Conservation (phyloP, 2,888 invertebrate species). For the Phania funesta region DNA sequence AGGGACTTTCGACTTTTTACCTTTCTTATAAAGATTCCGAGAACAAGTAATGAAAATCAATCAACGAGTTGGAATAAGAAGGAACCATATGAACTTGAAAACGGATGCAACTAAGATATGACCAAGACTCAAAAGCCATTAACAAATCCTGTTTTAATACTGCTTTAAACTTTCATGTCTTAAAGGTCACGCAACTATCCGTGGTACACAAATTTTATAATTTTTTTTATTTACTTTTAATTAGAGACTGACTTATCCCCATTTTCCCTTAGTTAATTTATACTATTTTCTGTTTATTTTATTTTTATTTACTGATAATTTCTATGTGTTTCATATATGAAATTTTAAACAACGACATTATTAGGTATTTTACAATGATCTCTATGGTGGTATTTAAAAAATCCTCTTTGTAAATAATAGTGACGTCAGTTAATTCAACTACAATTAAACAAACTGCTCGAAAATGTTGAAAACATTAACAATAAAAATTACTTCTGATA, state of each 20-base stretch:
- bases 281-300: slow-evolving; percentile 5
- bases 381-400: slow-evolving; percentile 29
- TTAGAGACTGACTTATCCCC: not conserved
- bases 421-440: slow-evolving; percentile 25
- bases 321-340: slow-evolving; percentile 18
- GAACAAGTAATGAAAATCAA: too few relatives aligned
- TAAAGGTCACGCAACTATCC: too few relatives aligned
- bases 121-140: too few relatives aligned
- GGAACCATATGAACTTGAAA: too few relatives aligned
- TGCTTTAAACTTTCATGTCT: too few relatives aligned
- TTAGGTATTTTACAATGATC: slow-evolving; percentile 18
- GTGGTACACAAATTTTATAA: too few relatives aligned
- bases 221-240: too few relatives aligned
- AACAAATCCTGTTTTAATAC: too few relatives aligned
- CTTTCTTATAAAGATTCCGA: too few relatives aligned
- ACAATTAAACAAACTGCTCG: slow-evolving; percentile 23
- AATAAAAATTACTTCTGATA: slow-evolving; percentile 44
- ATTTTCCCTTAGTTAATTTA: slow-evolving; percentile 34
- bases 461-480: slow-evolving; percentile 27
- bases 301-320: slow-evolving; percentile 53
- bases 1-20: too few relatives aligned
- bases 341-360: slow-evolving; percentile 11
- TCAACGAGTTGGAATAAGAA: too few relatives aligned
- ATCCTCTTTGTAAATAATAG: slow-evolving; percentile 5
- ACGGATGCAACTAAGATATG: too few relatives aligned